Evolutionary conservation across 2,797 vertebrate species (phyloP), one percentile per base, ranked within the genome.

Genomic region (Falco cherrug): DNA sequence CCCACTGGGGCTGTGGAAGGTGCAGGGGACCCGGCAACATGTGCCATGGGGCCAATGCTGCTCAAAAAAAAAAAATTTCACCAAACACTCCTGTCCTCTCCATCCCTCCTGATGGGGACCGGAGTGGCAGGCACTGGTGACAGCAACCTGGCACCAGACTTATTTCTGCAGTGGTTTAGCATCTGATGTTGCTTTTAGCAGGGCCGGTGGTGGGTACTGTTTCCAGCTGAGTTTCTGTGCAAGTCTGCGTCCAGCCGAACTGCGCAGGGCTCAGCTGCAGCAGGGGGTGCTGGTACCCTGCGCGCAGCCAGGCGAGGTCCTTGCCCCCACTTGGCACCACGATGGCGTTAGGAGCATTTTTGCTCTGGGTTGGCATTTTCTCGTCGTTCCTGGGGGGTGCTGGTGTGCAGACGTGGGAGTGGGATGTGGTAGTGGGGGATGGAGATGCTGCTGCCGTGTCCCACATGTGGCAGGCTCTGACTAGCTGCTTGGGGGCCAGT

Each of bases 21-120:
- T 51, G 45, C 2, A 5, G n/a, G 69, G 35, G 20, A 18, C 16
- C 0, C 5, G 31, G 29, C 5, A 37, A 67, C 3, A 1, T 5
- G 35, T 26, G 53, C n/a, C 47, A 26, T 1, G 1, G 63, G 80
- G n/a, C 25, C 0, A 5, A 13, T 11, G 26, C 24, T 1, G 13
- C 59, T 71, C 51, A 12, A 48, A 43, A 75, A 1, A 5, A 65
- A 0, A 3, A 39, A 45, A 45, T 37, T 37, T n/a, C 81, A 25
- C 26, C 25, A 24, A 79, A 37, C 22, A 2, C 39, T 91, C 29
- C 11, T 21, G 17, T 73, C 33, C 16, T 33, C 41, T 80, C 63
- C 41, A 16, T 25, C 19, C 39, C 26, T 83, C 83, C 48, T 67
- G 21, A 3, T 0, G 22, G 74, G 79, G 47, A 80, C 24, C 3